Evolutionary conservation across 2,888 invertebrate genomes (phyloP).

Genomic region (Acanthosoma haemorrhoidale): DNA sequence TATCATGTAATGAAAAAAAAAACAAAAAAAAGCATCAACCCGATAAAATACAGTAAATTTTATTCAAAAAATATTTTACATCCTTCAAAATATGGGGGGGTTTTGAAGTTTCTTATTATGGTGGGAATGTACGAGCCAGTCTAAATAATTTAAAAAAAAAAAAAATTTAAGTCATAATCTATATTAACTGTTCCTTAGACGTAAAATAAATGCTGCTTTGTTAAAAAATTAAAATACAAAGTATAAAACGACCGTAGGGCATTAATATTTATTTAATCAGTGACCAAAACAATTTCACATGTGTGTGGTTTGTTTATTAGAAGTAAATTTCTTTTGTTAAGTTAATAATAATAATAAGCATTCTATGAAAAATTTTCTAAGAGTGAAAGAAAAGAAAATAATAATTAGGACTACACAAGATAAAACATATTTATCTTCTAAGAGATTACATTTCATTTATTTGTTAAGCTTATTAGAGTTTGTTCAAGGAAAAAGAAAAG

Average conservation of each 20-base stretch:
- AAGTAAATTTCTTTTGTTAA: constrained; percentile 25
- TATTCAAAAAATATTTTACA: not conserved
- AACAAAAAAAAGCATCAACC: no score
- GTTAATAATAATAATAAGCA: constrained; percentile 3
- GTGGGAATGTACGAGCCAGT: not conserved
- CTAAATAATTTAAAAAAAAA: not conserved
- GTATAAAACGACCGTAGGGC: not conserved
- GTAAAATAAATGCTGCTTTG: constrained; percentile 5
- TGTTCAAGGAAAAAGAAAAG: constrained; percentile 1
- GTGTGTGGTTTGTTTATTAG: constrained; percentile 17
- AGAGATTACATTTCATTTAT: constrained; percentile 23
- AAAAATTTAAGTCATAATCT: no score
- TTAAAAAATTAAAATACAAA: not conserved
- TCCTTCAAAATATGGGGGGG: not conserved
- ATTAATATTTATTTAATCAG: constrained; percentile 21
- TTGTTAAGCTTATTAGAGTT: constrained; percentile 5
- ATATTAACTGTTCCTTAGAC: not conserved
- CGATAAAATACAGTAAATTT: not conserved
- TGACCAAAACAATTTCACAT: constrained; percentile 3
- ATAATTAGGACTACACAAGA: constrained; percentile 13
- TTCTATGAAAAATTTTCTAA: not conserved
- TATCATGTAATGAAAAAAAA: not conserved
- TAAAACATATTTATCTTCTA: constrained; percentile 13
- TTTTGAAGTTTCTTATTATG: not conserved
- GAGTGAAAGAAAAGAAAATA: constrained; percentile 11